A percentile compares a stretch with the other conserved stretches of the same genome.
Conservation (phyloP, 2,113 vertebrate species). For the Triplophysa dalaica region DNA sequence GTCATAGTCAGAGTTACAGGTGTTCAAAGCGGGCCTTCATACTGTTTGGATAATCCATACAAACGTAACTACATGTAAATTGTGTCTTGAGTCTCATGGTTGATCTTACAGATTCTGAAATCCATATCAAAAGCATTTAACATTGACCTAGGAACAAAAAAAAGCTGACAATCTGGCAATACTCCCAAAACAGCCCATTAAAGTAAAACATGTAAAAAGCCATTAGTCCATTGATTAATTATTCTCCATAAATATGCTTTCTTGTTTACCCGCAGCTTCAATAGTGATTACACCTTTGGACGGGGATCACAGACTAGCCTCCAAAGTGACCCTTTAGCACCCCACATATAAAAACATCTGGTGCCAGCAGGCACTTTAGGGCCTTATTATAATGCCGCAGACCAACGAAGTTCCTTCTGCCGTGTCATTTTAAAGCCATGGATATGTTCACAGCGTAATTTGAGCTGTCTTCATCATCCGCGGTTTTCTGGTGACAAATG, state of each 20-base stretch:
- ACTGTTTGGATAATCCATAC: background rate
- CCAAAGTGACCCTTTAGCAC: slow-evolving; percentile 68
- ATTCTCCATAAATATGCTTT: slow-evolving; percentile 51
- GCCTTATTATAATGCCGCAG: slow-evolving; percentile 69
- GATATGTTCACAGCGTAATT: slow-evolving; percentile 72
- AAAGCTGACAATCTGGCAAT: background rate
- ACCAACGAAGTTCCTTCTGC: slow-evolving; percentile 65
- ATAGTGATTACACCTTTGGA: slow-evolving; percentile 65
- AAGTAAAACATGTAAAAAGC: background rate
- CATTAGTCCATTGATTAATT: slow-evolving; percentile 59
- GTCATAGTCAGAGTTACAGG: too few relatives aligned
- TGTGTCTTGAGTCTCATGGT: background rate
- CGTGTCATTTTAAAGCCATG: slow-evolving; percentile 70
- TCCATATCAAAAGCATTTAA: background rate
- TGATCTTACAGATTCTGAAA: too few relatives aligned
- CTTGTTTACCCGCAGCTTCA: slow-evolving; percentile 47
- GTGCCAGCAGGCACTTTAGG: slow-evolving; percentile 69
- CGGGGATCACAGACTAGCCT: slow-evolving; percentile 68
- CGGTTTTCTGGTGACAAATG: slow-evolving; percentile 75
- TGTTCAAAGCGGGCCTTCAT: background rate
- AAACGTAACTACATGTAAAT: background rate
- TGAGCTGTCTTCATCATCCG: slow-evolving; percentile 71
- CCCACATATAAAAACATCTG: slow-evolving; percentile 74
- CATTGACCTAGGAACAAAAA: background rate
- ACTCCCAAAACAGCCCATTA: background rate